A percentile compares a stretch with the other conserved stretches of the same genome.
These are phyloP conservation scores for Strongylocentrotus purpuratus DNA, from an alignment of 35 echinoderm and acorn worm genomes.

Conservation along the genomic window DNA sequence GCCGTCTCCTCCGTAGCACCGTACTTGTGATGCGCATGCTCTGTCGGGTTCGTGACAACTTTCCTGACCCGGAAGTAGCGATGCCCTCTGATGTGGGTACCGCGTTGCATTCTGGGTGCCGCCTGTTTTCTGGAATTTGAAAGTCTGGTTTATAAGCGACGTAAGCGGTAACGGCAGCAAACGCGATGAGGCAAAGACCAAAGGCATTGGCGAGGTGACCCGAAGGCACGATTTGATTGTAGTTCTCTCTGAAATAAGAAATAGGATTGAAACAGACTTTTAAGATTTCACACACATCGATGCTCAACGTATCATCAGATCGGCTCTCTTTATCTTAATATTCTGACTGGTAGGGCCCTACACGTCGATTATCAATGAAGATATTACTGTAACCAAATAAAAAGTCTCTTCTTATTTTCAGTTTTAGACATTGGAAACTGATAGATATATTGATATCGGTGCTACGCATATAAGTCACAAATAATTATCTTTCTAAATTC, in stretches of 20 bases:
- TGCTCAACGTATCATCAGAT: too few species aligned
- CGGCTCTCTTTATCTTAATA: too few species aligned
- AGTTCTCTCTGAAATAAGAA: slow-evolving; percentile 23
- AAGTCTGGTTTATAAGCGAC: slow-evolving; percentile 31
- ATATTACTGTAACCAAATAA: too few species aligned
- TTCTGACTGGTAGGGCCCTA: too few species aligned
- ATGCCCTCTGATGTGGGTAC: slow-evolving; percentile 24
- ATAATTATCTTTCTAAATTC: too few species aligned
- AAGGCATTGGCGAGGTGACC: slow-evolving; percentile 37
- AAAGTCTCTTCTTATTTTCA: too few species aligned
- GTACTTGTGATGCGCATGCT: neutral
- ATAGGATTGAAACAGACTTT: neutral
- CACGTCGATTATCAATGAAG: too few species aligned
- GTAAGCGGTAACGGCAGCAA: slow-evolving; percentile 2
- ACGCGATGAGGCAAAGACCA: slow-evolving; percentile 27
- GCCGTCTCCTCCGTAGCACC: slow-evolving; percentile 6
- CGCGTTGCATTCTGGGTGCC: slow-evolving; percentile 12
- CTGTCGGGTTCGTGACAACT: neutral
- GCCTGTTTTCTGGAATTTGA: slow-evolving; percentile 33
- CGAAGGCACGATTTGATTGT: slow-evolving; percentile 16
- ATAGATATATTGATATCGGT: too few species aligned
- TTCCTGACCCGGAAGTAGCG: neutral
- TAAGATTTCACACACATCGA: too few species aligned
- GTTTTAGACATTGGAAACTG: too few species aligned
- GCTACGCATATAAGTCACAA: too few species aligned